Conservation (phyloP, 2,113 vertebrate species). For the Macrotis lagotis region DNA sequence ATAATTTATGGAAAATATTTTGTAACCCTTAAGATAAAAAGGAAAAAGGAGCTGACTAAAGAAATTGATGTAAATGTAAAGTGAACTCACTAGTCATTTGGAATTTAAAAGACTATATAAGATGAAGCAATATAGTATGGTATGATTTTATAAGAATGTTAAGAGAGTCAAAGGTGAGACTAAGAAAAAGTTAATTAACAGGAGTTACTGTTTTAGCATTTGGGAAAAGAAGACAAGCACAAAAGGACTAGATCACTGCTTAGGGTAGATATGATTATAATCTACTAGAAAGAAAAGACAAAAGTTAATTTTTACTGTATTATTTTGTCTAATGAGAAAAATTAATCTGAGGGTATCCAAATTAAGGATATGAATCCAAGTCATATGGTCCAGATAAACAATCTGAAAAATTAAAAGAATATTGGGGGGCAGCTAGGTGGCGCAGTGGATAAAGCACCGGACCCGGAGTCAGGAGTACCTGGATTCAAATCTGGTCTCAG, state of each 20-base stretch:
- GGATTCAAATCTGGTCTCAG: too few species aligned
- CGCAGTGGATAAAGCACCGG: too few species aligned
- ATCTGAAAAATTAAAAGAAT: background rate
- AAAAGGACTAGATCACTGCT: background rate
- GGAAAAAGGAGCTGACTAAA: background rate
- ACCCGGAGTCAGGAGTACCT: too few species aligned
- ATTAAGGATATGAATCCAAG: background rate
- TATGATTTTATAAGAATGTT: background rate
- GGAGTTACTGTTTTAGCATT: background rate
- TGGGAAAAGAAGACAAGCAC: background rate
- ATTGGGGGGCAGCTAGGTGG: too few species aligned
- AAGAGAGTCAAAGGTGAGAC: background rate
- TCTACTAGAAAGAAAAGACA: background rate
- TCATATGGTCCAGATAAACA: background rate
- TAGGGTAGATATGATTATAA: background rate
- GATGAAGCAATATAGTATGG: background rate
- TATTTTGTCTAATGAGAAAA: too few species aligned
- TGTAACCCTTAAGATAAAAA: background rate
- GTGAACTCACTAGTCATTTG: background rate
- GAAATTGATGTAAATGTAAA: background rate
- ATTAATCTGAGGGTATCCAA: background rate
- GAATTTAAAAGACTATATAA: background rate
- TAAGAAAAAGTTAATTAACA: background rate
- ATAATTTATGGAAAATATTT: background rate
- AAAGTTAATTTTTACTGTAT: too few species aligned